Evolutionary conservation across 2,888 invertebrate species (phyloP).

Genomic region (Acanthoscelides obtectus): DNA sequence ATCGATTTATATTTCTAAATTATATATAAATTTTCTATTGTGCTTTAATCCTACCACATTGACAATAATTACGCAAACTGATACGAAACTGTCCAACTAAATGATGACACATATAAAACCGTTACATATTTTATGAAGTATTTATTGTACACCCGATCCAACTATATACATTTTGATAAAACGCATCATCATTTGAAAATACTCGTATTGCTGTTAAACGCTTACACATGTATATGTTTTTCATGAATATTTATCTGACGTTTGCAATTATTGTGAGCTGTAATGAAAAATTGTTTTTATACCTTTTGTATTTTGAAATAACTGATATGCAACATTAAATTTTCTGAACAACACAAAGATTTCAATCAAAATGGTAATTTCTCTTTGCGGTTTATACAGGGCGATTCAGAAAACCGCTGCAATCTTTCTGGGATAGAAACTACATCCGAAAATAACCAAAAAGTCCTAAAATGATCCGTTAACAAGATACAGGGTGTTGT

Average conservation of each 20-base stretch:
- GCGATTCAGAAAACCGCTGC: no score
- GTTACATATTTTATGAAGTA: neutral
- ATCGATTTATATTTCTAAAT: no score
- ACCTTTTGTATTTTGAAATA: neutral
- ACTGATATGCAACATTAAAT: no score
- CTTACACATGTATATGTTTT: neutral
- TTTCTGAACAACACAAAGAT: no score
- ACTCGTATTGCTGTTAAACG: neutral
- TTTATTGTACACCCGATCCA: neutral
- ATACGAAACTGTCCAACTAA: neutral
- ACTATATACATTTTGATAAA: neutral
- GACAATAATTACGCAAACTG: neutral
- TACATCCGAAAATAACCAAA: no score
- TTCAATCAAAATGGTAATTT: no score
- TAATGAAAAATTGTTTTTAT: neutral
- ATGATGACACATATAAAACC: neutral
- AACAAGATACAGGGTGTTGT: no score
- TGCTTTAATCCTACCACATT: no score
- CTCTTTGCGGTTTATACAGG: no score
- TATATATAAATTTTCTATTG: no score
- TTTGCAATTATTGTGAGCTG: neutral
- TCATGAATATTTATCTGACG: neutral
- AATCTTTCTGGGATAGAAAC: no score
- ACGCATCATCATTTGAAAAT: neutral
- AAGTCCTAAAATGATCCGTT: no score